These are phyloP conservation scores for Picus viridis DNA, from an alignment of 2,797 vertebrate genomes.

Conservation along the genomic window DNA sequence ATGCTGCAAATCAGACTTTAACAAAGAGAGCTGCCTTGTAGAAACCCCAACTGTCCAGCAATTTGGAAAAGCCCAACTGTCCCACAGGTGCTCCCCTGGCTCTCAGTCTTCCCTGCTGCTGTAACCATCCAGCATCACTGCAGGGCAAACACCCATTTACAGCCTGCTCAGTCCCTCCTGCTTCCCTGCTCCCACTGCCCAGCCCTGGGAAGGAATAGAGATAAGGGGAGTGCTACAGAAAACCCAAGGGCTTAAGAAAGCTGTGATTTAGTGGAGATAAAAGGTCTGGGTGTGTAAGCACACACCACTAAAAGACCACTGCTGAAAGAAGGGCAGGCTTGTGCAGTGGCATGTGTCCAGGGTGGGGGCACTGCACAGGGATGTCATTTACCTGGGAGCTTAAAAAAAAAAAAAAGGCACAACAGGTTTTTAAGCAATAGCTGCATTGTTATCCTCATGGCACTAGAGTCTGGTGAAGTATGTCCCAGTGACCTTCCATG, in stretches of 20 bases:
- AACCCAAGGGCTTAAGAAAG: constrained; percentile 46
- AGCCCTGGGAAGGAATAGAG: constrained; percentile 38
- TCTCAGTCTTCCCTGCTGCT: neutral
- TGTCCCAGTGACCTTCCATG: neutral
- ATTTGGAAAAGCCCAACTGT: neutral
- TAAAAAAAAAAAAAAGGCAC: neutral
- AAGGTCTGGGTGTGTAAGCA: constrained; percentile 13
- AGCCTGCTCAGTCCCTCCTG: constrained; percentile 12
- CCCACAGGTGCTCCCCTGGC: neutral
- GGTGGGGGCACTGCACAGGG: neutral
- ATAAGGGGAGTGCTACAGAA: constrained; percentile 56
- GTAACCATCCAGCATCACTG: neutral
- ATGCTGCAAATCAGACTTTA: neutral
- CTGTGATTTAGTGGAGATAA: constrained; percentile 49
- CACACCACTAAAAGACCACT: neutral
- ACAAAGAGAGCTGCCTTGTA: neutral
- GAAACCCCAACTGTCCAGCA: fast-evolving
- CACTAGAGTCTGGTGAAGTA: neutral
- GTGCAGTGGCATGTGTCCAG: neutral
- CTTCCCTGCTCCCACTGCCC: constrained; percentile 12
- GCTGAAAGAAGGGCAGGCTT: neutral
- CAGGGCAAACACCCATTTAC: neutral
- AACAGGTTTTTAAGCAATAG: neutral
- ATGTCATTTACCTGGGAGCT: neutral
- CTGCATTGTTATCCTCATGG: neutral